A percentile compares a stretch with the other conserved stretches of the same genome.
Conservation (phyloP, 2,888 invertebrate species). For the Mythimna vitellina region DNA sequence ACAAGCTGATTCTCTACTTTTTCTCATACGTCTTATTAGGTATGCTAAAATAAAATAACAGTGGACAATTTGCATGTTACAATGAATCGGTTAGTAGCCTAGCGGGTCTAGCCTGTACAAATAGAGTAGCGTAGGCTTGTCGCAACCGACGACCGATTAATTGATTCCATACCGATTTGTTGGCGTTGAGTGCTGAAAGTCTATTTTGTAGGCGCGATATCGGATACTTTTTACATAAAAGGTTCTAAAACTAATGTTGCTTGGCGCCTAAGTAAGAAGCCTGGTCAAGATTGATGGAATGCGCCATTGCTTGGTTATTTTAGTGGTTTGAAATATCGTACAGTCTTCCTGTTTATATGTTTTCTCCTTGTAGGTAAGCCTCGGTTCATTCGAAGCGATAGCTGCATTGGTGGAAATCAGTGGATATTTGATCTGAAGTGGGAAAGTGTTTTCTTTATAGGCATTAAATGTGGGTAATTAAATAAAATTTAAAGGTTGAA, state of each 20-base stretch:
- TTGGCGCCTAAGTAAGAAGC: slow-evolving; percentile 1
- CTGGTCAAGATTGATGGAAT: slow-evolving; percentile 8
- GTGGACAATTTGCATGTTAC: slow-evolving; percentile 51
- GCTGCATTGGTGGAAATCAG: neutral
- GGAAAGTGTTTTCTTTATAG: neutral
- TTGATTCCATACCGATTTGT: slow-evolving; percentile 29
- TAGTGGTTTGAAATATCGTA: neutral
- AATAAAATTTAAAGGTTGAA: neutral
- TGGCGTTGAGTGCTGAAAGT: slow-evolving; percentile 26
- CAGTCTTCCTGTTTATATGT: slow-evolving; percentile 2
- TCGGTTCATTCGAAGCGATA: neutral
- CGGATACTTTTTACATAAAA: slow-evolving; percentile 16
- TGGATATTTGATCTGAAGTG: neutral
- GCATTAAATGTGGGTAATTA: too few relatives aligned
- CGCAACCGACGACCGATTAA: slow-evolving; percentile 20
- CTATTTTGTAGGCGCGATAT: slow-evolving; percentile 12
- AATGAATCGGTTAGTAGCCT: slow-evolving; percentile 33
- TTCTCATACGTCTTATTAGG: slow-evolving; percentile 17
- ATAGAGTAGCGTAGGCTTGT: slow-evolving; percentile 27
- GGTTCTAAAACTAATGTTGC: slow-evolving; percentile 29
- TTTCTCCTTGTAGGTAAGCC: neutral
- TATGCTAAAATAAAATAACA: slow-evolving; percentile 30
- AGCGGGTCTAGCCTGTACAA: slow-evolving; percentile 3
- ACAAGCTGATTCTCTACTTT: slow-evolving; percentile 14
- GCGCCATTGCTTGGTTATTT: neutral